Evolutionary conservation across 2,113 vertebrate genomes (phyloP), one percentile per base, ranked within the genome.

Genomic region (Solenodon paradoxus): DNA sequence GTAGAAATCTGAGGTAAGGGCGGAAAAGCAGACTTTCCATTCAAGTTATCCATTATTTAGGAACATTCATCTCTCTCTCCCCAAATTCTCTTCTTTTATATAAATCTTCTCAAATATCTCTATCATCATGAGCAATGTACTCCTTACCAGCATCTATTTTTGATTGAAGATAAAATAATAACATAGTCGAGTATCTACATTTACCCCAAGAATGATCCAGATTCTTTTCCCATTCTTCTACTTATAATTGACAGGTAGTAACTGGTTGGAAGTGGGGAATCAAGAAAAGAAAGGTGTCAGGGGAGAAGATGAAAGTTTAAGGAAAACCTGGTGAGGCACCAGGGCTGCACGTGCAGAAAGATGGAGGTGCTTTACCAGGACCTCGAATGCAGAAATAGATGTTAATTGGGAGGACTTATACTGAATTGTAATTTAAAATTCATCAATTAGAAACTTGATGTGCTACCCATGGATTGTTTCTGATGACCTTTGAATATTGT

Each of bases 381-480:
- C 8, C 19, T 8, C 0, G 1, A 72, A 38, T 19, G 11, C 8
- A 3, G 66, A 42, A 42, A 59, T 28, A 71, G 53, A 71, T 4
- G n/a, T 42, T 28, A 61, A 10, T 4, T 68, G 13, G 9, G 51
- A 42, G 3, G 1, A 3, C 0, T 0, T 5, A 8, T 24, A 26
- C 30, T 47, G 10, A 26, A 19, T 35, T 17, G 61, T 22, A 17
- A 10, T 78, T 85, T 40, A n/a, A 53, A 12, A 16, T 79, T 2
- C 10, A n/a, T 59, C 8, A 80, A 51, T 51, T 15, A 32, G 20
- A 19, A 35, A 30, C 42, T 51, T 80, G 8, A 80, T 63, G 35
- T 51, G 35, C 53, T 28, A n/a, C 59, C 16, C 2, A 3, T 5
- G 2, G 30, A 7, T 22, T 45, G 16, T 3, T 24, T 49, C 20